Base-by-base conservation (phyloP, 2,888 invertebrate genomes). In the Cactoblastis cactorum region DNA sequence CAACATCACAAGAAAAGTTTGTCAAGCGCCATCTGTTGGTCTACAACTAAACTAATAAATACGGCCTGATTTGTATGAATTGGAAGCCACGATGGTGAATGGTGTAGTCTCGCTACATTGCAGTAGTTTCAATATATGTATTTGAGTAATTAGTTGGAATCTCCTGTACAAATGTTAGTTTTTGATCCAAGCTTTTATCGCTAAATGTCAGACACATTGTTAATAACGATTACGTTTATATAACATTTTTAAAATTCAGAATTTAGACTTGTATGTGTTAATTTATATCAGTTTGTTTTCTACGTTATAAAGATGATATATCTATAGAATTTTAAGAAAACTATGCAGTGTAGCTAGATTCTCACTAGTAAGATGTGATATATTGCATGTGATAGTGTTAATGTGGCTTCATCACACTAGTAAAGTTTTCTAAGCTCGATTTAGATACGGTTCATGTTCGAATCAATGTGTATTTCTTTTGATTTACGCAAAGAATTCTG, bases 301-400 rank as follows among this genome's bases (percentile, higher is more conserved):
- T n/a, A n/a, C n/a, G n/a, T n/a, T n/a, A n/a, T n/a, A n/a, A n/a
- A n/a, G n/a, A n/a, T n/a, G n/a, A n/a, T n/a, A n/a, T n/a, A n/a
- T n/a, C n/a, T n/a, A n/a, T n/a, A n/a, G n/a, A n/a, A n/a, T n/a
- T n/a, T n/a, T n/a, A n/a, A n/a, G n/a, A n/a, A n/a, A n/a, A n/a
- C n/a, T n/a, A 28, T 9, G 35, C 35, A 37, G 17, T 37, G 28
- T 24, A 17, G 28, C 24, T 19, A 35, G 47, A 24, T 24, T 22
- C 15, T 48, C 12, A 35, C 12, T 24, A 28, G 32, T 38, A 15
- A 37, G 37, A 39, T 39, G 49, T 49, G 49, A 49, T 49, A 49
- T 49, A 38, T n/a, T 48, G 37, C 43, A 34, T 49, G 49, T 49
- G 49, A 49, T 49, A 49, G 34, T 11, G 18, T 28, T 32, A 49